Base-by-base conservation (phyloP, 53 echinoderm and acorn worm genomes). In the Hippasteria phrygiana region DNA sequence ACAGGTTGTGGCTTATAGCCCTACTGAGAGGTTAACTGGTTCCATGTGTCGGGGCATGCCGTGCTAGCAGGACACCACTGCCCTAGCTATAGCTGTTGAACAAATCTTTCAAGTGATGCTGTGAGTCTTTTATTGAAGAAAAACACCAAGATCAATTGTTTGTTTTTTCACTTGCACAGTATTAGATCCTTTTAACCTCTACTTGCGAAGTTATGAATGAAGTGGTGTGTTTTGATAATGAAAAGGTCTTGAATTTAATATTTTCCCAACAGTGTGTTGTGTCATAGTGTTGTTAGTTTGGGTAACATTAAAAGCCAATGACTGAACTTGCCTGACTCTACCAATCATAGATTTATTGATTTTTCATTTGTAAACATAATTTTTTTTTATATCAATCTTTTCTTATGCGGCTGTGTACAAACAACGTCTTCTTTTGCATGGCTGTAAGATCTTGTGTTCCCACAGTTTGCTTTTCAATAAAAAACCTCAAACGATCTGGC, bases 1-100 rank as follows among this genome's bases (percentile, higher is more conserved):
- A 85, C 85, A 85, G 70, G 26, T 20, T 16, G 32, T 24, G 71
- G 37, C 67, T 70, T 35, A 54, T 43, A 48, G 18, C 65, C 85
- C 70, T 71, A 71, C 67, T 10, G 53, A 7, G 69, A 85, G 54
- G 85, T 85, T 85, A 85, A 85, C 85, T 32, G 70, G 71, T 85
- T 34, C 85, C 85, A 85, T 85, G 85, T 85, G 85, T 41, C n/a
- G 71, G 45, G 50, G 24, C 85, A 85, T 70, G 71, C 71, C 36
- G 51, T 45, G 71, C 34, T 24, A 36, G 71, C 53, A 22, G 51
- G 70, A 53, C 3, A 33, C 41, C 45, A 6, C 46, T 33, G 32
- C 3, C 12, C 18, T 71, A 14, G 51, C 51, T 1, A 33, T 33
- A 69, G 13, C 41, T 35, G 40, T 71, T 4, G 39, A 3, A 17